Evolutionary conservation across 2,797 vertebrate species (phyloP).

Genomic region (Sebastes flavidus): DNA sequence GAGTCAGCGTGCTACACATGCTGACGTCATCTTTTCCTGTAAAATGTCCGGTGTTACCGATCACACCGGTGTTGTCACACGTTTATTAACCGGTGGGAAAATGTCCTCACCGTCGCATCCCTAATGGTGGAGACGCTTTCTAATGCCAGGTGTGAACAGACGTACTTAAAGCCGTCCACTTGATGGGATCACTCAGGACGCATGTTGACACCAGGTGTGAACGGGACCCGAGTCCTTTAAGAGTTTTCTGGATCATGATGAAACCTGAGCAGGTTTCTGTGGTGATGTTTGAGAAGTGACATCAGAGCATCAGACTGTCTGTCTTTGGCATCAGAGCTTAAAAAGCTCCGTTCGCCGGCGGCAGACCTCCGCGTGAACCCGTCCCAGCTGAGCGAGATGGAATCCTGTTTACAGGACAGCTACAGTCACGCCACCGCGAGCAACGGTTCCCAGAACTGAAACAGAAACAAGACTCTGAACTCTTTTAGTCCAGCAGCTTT

Average conservation of each 20-base stretch:
- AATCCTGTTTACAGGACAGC: conserved; percentile 41
- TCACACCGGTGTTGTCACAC: no score
- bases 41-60: no score
- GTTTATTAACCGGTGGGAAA: no score
- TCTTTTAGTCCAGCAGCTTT: neutral
- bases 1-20: no score
- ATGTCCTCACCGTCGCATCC: no score
- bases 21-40: no score
- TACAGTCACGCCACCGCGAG: neutral
- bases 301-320: conserved; percentile 9
- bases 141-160: no score
- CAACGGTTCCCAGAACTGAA: conserved; percentile 14
- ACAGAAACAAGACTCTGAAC: neutral
- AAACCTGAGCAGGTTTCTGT: neutral
- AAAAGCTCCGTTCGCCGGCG: conserved; percentile 8
- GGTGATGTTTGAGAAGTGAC: neutral
- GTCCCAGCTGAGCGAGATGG: conserved; percentile 16
- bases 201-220: no score
- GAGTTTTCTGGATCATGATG: neutral
- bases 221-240: neutral
- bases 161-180: no score
- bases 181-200: no score
- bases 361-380: neutral
- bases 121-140: no score
- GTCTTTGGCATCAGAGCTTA: conserved; percentile 37